Evolutionary conservation across 92 coral and sea anemone species (phyloP), one percentile per base, ranked within the genome.

Genomic region (Heliopora coerulea): DNA sequence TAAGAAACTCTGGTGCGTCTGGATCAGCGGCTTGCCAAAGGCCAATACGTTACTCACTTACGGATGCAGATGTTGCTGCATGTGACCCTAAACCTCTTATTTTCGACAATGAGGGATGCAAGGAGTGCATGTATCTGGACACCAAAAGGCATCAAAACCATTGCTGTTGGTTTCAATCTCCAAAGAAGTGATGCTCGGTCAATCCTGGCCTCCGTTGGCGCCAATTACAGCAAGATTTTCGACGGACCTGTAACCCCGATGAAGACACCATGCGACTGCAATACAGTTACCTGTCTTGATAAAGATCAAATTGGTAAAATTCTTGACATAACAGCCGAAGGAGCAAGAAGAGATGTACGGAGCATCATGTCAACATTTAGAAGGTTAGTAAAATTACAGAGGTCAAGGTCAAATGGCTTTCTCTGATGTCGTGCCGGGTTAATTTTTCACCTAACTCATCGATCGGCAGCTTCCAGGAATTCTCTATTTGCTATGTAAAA

Each of bases 111-210:
- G 96, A 86, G 72, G 90, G 90, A 17, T 75, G 83, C 27, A 91
- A 67, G 34, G 65, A 81, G 6, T 91, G 97, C 66, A 84, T 91
- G 72, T 91, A 91, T 68, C 62, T 91, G 42, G 96, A 91, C 77
- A 82, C 80, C 8, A 72, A n/a, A 57, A 18, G 78, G 84, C 17
- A 83, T 86, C 58, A 90, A 90, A 59, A 89, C 89, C 13, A 91
- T 89, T 19, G 97, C 91, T 8, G 82, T 86, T 9, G 91, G 91
- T 8, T 91, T 70, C 78, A 91, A 89, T 84, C 89, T 91, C 88
- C 76, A 73, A 17, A 79, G 67, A 26, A 37, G 35, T 13, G 78
- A 74, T 32, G 97, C 97, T 0, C 84, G 78, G 0, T 60, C 78
- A 19, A 89, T 58, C 52, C 83, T 91, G 42, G 59, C 67, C 24